Percentiles rank a stretch among this genome's conserved stretches.
phyloP scores from a whole-genome alignment of 2,113 vertebrate genomes.

The human (Homo sapiens) region DNA sequence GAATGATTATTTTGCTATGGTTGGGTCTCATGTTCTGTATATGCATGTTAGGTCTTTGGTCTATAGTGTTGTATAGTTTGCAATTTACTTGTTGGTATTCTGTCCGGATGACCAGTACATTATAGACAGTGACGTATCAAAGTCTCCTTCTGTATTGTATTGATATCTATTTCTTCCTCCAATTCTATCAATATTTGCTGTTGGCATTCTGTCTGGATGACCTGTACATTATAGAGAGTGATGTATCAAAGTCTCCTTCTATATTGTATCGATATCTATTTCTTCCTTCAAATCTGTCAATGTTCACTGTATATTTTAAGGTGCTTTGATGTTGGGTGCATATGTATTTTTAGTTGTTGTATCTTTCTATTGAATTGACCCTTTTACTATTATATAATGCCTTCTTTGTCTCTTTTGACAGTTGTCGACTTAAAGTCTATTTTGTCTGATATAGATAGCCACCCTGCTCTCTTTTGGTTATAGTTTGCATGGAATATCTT shows the following conservation, averaged over 20 bases:
- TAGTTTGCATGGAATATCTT: neutral
- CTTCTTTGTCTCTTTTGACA: neutral
- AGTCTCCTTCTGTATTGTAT: neutral
- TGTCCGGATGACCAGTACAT: neutral
- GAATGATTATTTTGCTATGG: neutral
- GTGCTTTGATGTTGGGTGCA: neutral
- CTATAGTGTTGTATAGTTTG: neutral
- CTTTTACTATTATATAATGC: neutral
- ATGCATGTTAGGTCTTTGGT: neutral
- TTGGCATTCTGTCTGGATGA: neutral
- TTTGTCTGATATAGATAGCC: neutral
- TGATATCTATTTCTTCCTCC: neutral
- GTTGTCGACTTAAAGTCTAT: neutral
- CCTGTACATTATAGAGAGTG: neutral
- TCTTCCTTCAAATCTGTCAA: neutral
- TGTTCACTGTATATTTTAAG: neutral
- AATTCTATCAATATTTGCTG: neutral
- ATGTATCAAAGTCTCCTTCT: neutral
- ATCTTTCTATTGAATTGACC: neutral
- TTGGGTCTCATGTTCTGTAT: neutral
- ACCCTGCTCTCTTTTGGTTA: neutral
- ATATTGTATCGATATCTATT: neutral
- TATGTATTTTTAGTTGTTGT: neutral
- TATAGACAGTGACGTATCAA: neutral
- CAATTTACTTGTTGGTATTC: neutral